Evolutionary conservation across 2,797 vertebrate species (phyloP), one percentile per base, ranked within the genome.

Genomic region (Crenichthys baileyi): DNA sequence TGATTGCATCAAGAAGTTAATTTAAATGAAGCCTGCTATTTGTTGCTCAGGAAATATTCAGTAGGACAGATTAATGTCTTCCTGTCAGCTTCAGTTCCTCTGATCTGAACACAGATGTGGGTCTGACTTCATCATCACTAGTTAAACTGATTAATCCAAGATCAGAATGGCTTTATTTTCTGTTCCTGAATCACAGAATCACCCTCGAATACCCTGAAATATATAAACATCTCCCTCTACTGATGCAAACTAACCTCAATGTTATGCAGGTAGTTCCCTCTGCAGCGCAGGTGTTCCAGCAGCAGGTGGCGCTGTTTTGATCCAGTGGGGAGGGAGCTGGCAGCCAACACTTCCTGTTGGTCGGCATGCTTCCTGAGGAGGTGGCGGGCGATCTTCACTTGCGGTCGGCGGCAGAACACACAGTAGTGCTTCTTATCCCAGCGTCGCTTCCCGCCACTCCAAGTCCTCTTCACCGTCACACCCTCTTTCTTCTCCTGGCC

Each of bases 391-490:
- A 93, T 92, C 85, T 93, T 92, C 67, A 91, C 90, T 83, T 92
- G 91, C 0, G 91, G 91, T 11, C 85, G 81, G 0, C 88, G 84
- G 26, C 92, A 93, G 84, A 93, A 93, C 24, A 84, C 83, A 1
- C 91, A 92, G 84, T 92, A 93, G 15, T 92, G 92, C 3, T 90
- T 92, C 78, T 92, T 92, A 20, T 91, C 87, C 90, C 90, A 90
- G 0, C 82, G 80, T 7, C 89, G 83, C 76, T 83, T 86, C 13
- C 85, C 89, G 0, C 83, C 89, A 0, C 82, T 86, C 79, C 75
- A 78, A 2, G 79, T 81, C 70, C 82, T 80, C 87, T 90, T 91
- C 71, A 91, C 90, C 0, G 83, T 90, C 70, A 91, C 90, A 0
- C 90, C 89, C 5, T 86, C 87, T 39, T 78, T 76, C 77, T 77